phyloP scores from a whole-genome alignment of 2,797 vertebrate genomes.

The Hafferia zeledoni region DNA sequence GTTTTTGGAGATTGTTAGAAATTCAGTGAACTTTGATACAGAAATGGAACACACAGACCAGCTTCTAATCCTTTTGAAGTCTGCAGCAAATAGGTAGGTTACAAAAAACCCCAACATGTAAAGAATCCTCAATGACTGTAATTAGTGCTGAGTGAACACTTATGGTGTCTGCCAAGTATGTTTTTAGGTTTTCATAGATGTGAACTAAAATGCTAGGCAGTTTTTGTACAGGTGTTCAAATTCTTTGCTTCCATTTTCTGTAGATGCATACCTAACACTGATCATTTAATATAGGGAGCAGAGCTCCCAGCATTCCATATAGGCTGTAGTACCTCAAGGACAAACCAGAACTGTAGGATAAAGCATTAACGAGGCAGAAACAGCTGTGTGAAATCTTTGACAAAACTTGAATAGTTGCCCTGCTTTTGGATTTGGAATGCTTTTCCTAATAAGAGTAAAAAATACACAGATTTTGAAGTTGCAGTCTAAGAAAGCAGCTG shows the following conservation, averaged over 20 bases:
- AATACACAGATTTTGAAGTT: not conserved
- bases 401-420: not conserved
- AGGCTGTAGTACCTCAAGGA: not conserved
- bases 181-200: not conserved
- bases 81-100: conserved; percentile 89
- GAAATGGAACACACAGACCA: conserved; percentile 85
- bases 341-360: not conserved
- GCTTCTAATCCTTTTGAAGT: conserved; percentile 87
- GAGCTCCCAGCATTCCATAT: not conserved
- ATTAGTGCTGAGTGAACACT: not conserved
- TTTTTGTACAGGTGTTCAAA: not conserved
- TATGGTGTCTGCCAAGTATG: not conserved
- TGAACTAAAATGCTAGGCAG: not conserved
- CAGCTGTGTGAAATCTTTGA: not conserved
- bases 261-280: not conserved
- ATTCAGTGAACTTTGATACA: conserved; percentile 89
- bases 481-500: not conserved
- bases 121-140: not conserved
- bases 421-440: not conserved
- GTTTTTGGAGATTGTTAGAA: conserved; percentile 90
- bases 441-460: not conserved
- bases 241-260: not conserved
- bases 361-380: not conserved
- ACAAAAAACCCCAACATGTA: not conserved
- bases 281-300: not conserved